Percentiles rank a stretch among this genome's conserved stretches.
These are phyloP conservation scores for Psittacus erithacus DNA, from an alignment of 2,113 vertebrate genomes.

Conservation along the genomic window DNA sequence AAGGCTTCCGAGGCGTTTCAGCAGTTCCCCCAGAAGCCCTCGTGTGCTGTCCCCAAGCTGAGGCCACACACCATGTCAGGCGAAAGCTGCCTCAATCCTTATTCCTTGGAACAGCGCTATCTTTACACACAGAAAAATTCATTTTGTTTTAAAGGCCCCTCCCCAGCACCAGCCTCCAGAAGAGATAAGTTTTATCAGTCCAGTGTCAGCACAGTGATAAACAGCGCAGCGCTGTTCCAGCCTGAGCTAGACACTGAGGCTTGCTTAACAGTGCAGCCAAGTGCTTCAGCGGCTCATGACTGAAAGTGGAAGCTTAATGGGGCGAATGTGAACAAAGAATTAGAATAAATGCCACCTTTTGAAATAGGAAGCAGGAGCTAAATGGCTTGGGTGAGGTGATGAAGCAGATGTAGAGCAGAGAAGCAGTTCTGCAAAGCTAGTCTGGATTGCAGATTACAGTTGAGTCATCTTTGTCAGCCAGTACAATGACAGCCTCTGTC, in stretches of 20 bases:
- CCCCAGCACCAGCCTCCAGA: background rate
- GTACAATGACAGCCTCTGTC: background rate
- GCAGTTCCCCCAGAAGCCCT: background rate
- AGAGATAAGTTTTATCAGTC: constrained; percentile 41
- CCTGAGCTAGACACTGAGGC: background rate
- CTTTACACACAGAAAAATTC: background rate
- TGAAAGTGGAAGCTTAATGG: constrained; percentile 59
- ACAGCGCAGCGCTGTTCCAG: background rate
- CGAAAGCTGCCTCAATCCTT: background rate
- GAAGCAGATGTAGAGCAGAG: constrained; percentile 11
- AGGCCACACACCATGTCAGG: background rate
- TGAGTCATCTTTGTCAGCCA: background rate
- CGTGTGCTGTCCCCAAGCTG: background rate
- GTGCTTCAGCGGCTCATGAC: constrained; percentile 50
- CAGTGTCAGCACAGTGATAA: constrained; percentile 24
- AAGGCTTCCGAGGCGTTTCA: background rate
- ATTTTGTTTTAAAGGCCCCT: background rate
- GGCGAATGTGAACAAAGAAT: constrained; percentile 44
- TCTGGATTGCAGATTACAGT: background rate
- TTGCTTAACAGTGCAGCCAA: constrained; percentile 27
- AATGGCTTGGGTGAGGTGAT: background rate
- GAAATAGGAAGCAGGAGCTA: constrained; percentile 21
- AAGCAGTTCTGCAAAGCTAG: background rate
- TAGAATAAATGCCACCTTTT: constrained; percentile 56
- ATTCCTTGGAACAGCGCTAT: background rate